Base-by-base conservation (phyloP, 2,113 vertebrate species). In the Calypte anna region DNA sequence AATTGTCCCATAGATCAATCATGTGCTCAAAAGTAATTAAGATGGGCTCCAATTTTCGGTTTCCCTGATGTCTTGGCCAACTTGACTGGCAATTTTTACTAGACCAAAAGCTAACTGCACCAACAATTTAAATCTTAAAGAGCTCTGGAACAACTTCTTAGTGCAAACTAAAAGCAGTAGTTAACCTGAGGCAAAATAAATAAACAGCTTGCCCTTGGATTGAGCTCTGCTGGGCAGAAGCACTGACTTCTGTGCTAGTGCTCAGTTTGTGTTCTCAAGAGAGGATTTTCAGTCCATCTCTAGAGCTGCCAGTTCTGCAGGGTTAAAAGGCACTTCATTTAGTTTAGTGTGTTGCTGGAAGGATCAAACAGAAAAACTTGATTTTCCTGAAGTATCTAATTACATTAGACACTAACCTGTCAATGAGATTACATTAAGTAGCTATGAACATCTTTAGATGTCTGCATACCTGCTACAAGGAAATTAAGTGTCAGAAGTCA, bases 401-500 rank as follows among this genome's bases (percentile, higher is more conserved):
- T 94, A 53, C 3, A 2, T 67, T 68, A 53, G 48, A 36, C 58
- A 48, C 58, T 82, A 63, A 55, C 50, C 31, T 94, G 84, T 82
- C 84, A 57, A 48, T 93, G 54, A 66, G 70, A 84, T 91, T 70
- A 63, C 40, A 30, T 33, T 74, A 91, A 89, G 51, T 78, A 76
- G 50, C 70, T 82, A 10, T 69, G 78, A 90, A 89, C 69, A 62
- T 62, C 69, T 84, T 89, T 70, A 76, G 81, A 51, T 31, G 55
- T 46, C 57, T 78, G 36, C 21, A 2, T 75, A 70, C 23, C 43
- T 94, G 46, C 86, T 90, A 1, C 22, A 58, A 85, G 43, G 63
- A 90, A 94, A 91, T 85, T 69, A 91, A 87, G 85, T 8, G 13
- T 48, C 57, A 81, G 75, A 89, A 62, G 67, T 81, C 61, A 70